A percentile compares a stretch with the other conserved stretches of the same genome.
Conservation (phyloP, 2,113 vertebrate genomes). For the Hymenochirus boettgeri region DNA sequence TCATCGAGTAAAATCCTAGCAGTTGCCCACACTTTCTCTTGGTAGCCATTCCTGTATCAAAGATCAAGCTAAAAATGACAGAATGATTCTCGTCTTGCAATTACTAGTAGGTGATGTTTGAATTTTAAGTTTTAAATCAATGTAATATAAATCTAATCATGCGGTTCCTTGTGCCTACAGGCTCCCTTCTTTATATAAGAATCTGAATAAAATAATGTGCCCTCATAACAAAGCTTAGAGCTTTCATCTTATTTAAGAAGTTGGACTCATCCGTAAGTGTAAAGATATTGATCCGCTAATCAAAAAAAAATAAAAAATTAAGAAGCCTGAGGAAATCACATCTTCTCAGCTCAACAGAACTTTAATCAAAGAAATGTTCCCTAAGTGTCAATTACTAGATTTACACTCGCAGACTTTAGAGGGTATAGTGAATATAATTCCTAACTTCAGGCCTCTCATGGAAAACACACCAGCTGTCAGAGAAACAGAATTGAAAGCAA, state of each 20-base stretch:
- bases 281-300: not conserved
- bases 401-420: not conserved
- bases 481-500: not conserved
- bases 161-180: not conserved
- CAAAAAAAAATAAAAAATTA: too few species aligned
- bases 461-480: not conserved
- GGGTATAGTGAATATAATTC: not conserved
- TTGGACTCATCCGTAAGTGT: not conserved
- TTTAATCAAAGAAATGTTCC: not conserved
- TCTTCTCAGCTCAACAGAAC: not conserved
- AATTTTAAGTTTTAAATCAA: not conserved
- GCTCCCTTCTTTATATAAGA: not conserved
- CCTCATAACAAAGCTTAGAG: not conserved
- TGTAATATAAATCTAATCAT: not conserved
- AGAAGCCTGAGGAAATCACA: slow-evolving; percentile 1
- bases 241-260: not conserved
- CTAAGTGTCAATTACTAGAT: slow-evolving; percentile 1
- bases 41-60: too few species aligned
- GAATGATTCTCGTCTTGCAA: too few species aligned
- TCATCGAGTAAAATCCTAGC: too few species aligned
- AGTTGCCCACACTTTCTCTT: too few species aligned
- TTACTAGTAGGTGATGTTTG: too few species aligned
- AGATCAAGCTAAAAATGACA: too few species aligned
- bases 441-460: not conserved
- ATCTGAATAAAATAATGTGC: not conserved